Evolutionary conservation across 2,888 invertebrate genomes (phyloP), one percentile per base, ranked within the genome.

Genomic region (Eilema griseolum): DNA sequence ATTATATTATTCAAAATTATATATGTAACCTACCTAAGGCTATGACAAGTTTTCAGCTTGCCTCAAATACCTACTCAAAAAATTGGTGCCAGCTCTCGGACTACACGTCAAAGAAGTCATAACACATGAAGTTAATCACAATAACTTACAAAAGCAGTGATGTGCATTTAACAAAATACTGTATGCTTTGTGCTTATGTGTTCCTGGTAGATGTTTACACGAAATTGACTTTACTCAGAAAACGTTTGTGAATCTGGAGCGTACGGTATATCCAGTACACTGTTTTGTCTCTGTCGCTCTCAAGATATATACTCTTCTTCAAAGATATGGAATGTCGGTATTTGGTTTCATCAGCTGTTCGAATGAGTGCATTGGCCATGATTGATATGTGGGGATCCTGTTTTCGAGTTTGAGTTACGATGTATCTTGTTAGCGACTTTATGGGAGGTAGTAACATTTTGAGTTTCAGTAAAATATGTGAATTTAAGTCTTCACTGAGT

Each of bases 211-310:
- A 87, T 83, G 85, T 83, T 86, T 76, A 83, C 76, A 83, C 84
- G 72, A 89, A 89, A 88, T 87, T 85, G 83, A 81, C 81, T 85
- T 81, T 86, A 88, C 88, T 81, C 73, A 84, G 88, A 88, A 90
- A 81, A 83, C 83, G 77, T 81, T 83, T 80, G 70, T 77, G 78
- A 79, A 89, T 85, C 83, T 86, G 84, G 88, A 85, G 82, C 89
- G 85, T 84, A 88, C 90, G 89, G 90, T 89, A 88, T 76, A 83
- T 79, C 75, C 73, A 76, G 76, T 76, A 64, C 65, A 57, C 67
- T 14, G 62, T 61, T 26, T 59, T 31, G 20, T 82, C 83, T 77
- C 82, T 71, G 63, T 86, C 79, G 28, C 61, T 37, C 71, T 78
- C 56, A 66, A 72, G 71, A 73, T 73, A 70, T 73, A 70, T 85